A percentile compares a stretch with the other conserved stretches of the same genome.
Conservation (phyloP, 2,888 invertebrate species). For the Drosophila longiperda region DNA sequence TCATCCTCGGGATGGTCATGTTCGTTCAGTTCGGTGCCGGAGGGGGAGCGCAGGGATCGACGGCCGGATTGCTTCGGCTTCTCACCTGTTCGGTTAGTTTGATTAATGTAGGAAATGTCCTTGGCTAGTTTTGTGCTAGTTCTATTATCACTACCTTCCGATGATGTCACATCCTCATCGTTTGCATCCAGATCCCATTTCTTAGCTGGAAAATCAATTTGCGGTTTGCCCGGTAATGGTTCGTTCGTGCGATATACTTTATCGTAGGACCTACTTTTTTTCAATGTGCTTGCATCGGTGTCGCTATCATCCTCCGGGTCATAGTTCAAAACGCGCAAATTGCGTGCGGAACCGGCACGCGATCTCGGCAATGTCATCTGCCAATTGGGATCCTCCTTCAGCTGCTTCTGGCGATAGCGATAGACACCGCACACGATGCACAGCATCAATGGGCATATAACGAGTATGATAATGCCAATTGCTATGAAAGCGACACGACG, state of each 20-base stretch:
- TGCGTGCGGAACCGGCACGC: conserved; percentile 87
- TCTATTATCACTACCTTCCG: conserved; percentile 87
- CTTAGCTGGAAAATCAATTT: conserved; percentile 92
- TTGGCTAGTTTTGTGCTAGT: conserved; percentile 87
- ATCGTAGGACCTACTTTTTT: conserved; percentile 91
- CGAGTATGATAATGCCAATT: conserved; percentile 90
- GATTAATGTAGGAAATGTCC: conserved; percentile 87
- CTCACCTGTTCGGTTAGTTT: conserved; percentile 84
- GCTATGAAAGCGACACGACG: conserved; percentile 91
- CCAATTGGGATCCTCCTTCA: conserved; percentile 87
- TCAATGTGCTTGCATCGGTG: conserved; percentile 86
- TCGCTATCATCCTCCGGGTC: conserved; percentile 86
- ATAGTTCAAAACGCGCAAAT: conserved; percentile 84
- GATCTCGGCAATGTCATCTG: conserved; percentile 87
- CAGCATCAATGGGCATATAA: conserved; percentile 88
- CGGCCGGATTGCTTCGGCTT: conserved; percentile 87
- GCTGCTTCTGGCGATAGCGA: conserved; percentile 88
- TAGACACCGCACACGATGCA: conserved; percentile 88
- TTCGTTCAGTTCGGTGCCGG: conserved; percentile 82
- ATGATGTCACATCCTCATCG: conserved; percentile 88
- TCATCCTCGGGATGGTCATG: conserved; percentile 59
- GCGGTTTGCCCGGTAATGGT: conserved; percentile 90
- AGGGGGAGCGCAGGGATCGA: conserved; percentile 86
- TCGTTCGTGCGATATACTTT: conserved; percentile 93
- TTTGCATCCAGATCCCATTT: conserved; percentile 90